phyloP scores from a whole-genome alignment of 2,797 vertebrate genomes.

The Lemur catta region DNA sequence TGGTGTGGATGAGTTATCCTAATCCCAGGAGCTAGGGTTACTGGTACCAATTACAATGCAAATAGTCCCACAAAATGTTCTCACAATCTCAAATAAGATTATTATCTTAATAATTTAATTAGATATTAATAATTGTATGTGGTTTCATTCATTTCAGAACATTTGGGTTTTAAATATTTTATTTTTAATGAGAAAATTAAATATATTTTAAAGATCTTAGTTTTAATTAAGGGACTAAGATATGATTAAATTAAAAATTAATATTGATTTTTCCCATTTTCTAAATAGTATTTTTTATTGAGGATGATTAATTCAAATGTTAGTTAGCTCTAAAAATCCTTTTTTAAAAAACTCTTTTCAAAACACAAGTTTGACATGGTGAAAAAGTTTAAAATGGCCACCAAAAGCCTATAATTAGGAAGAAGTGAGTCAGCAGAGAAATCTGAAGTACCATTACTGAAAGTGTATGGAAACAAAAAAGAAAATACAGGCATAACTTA shows the following conservation, averaged over 20 bases:
- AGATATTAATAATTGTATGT: not conserved
- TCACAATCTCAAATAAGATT: not conserved
- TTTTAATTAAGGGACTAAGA: not conserved
- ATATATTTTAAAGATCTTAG: not conserved
- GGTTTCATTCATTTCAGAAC: not conserved
- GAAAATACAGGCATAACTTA: conserved; percentile 8
- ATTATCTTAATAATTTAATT: not conserved
- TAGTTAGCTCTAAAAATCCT: not conserved
- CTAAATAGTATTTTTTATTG: not conserved
- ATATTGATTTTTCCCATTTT: not conserved
- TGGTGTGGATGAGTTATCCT: not conserved
- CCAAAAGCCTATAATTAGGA: conserved; percentile 1
- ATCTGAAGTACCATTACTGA: not conserved
- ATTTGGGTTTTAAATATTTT: not conserved
- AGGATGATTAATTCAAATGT: not conserved
- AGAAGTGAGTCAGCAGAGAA: conserved; percentile 10
- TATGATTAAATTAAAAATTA: not conserved
- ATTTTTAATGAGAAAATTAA: not conserved
- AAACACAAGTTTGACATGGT: not conserved
- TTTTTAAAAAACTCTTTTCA: not conserved
- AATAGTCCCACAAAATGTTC: not conserved
- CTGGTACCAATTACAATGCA: not conserved
- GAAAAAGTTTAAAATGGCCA: conserved; percentile 49
- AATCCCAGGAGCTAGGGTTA: not conserved
- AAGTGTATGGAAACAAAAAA: not conserved